Evolutionary conservation across 92 coral and sea anemone species (phyloP), one percentile per base, ranked within the genome.

Genomic region (Desmophyllum pertusum): DNA sequence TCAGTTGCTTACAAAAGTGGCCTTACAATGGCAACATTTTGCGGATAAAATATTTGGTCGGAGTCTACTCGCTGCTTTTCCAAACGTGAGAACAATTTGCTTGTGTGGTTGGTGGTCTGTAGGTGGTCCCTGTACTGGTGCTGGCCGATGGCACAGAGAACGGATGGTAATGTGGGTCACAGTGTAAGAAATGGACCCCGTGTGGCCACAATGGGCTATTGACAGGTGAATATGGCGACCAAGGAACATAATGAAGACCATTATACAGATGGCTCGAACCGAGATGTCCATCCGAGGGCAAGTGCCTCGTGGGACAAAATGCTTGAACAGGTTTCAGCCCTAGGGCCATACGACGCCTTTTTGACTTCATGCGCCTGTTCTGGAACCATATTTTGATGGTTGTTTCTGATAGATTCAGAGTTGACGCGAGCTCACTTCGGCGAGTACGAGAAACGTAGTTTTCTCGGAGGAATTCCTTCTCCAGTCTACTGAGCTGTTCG

Each of bases 371-470:
- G 25, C 98, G 90, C 43, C 98, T 83, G 87, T 94, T 94, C 51
- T 94, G 98, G 84, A 94, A 94, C 98, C 98, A 94, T 72, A 94
- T 94, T 67, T 94, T 94, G 81, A 94, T 94, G 41, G 98, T 94
- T 31, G 98, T 94, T 73, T 94, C 98, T 37, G 98, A 94, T 62
- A 94, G 92, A 72, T 89, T 89, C 13, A 94, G 81, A 10, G 95
- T 88, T 48, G 91, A 88, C 7, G 98, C 98, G 42, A 94, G 90
- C 77, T 94, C 98, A 70, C 98, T 92, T 27, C 98, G 70, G 53
- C 98, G 77, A 27, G 98, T 94, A 4, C 98, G 92, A 15, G 98
- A 94, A 1, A 94, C 98, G 72, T 94, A 94, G 75, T 94, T 94
- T 70, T 94, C 98, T 50, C 98, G 84, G 72, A 94, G 83, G 67